phyloP scores from a whole-genome alignment of 2,113 vertebrate species.

The Coryphaenoides rupestris region DNA sequence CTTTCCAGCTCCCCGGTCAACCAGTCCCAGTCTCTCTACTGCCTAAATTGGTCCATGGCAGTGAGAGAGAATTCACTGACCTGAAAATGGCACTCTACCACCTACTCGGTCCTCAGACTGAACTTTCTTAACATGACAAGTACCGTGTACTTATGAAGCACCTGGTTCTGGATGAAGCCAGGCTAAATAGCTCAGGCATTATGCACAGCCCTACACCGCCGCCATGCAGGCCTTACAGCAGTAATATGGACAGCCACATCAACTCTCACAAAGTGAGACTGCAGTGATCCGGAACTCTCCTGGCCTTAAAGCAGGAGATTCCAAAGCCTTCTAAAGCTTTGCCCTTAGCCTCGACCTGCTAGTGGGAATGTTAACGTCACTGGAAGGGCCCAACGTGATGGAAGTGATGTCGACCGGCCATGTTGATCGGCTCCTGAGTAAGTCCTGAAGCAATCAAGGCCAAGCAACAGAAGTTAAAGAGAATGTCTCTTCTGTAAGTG shows the following conservation, averaged over 20 bases:
- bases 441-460: neutral
- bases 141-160: slow-evolving; percentile 5
- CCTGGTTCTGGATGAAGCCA: slow-evolving; percentile 5
- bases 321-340: neutral
- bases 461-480: too few species aligned
- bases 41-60: slow-evolving; percentile 11
- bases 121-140: slow-evolving; percentile 12
- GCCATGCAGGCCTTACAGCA: slow-evolving; percentile 21
- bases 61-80: slow-evolving; percentile 16
- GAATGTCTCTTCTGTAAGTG: too few species aligned
- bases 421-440: neutral
- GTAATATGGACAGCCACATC: slow-evolving; percentile 38
- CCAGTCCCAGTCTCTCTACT: neutral
- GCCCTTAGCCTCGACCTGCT: neutral
- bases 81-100: slow-evolving; percentile 9
- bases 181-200: neutral
- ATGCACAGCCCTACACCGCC: neutral
- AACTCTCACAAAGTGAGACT: slow-evolving; percentile 34
- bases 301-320: neutral
- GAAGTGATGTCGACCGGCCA: neutral
- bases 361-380: neutral
- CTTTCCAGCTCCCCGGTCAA: neutral
- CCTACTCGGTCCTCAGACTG: slow-evolving; percentile 3
- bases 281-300: slow-evolving; percentile 1
- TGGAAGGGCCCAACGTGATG: neutral